These are phyloP conservation scores for Ichneumoninae sp. DNA, from an alignment of 2,888 invertebrate genomes.

Conservation along the genomic window DNA sequence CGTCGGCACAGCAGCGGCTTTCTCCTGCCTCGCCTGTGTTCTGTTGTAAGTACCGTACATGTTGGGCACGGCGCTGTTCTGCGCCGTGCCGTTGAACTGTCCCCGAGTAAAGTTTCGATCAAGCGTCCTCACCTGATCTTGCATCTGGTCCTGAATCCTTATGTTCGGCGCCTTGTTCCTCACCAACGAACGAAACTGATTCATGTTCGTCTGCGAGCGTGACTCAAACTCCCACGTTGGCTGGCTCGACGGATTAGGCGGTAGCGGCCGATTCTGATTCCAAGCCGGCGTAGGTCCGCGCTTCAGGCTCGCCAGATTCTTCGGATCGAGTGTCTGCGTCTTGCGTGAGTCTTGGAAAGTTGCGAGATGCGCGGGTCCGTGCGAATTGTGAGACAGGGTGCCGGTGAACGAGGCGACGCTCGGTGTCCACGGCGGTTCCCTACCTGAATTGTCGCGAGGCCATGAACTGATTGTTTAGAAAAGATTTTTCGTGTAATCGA, in stretches of 20 bases:
- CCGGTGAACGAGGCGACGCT: constrained; percentile 83
- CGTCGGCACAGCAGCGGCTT: constrained; percentile 78
- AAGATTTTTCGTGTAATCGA: neutral
- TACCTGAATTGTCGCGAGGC: constrained; percentile 73
- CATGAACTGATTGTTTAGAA: constrained; percentile 10
- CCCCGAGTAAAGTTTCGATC: constrained; percentile 82
- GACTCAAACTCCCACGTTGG: constrained; percentile 81
- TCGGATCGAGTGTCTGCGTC: constrained; percentile 82
- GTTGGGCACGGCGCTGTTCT: constrained; percentile 81
- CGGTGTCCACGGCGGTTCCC: constrained; percentile 83
- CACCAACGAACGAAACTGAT: constrained; percentile 85
- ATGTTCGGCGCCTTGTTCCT: constrained; percentile 81
- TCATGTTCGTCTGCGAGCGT: constrained; percentile 84
- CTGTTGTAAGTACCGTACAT: constrained; percentile 83
- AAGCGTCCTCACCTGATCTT: constrained; percentile 80
- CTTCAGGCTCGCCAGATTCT: constrained; percentile 81
- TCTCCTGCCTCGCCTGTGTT: constrained; percentile 80
- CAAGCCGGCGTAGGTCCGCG: constrained; percentile 81
- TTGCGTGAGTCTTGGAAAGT: constrained; percentile 83
- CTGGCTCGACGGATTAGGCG: constrained; percentile 75
- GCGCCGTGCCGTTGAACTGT: constrained; percentile 78
- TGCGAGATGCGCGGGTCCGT: constrained; percentile 82
- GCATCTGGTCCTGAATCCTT: constrained; percentile 80
- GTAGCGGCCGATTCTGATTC: constrained; percentile 81
- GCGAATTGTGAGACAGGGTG: constrained; percentile 82